Conservation (phyloP, 2,113 vertebrate species). For the Cathartes aura region DNA sequence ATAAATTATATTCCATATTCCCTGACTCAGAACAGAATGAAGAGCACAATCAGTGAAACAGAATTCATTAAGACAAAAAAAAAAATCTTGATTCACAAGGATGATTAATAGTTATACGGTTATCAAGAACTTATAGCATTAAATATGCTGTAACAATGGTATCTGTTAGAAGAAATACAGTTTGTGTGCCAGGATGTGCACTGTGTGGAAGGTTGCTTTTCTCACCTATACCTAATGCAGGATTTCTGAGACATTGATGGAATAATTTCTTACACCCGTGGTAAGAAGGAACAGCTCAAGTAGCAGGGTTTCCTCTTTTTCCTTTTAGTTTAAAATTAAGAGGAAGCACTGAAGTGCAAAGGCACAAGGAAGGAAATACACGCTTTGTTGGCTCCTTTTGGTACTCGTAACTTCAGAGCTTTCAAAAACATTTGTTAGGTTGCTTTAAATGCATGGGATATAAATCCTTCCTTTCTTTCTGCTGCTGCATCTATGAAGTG, state of each 20-base stretch:
- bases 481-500: background rate
- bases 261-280: background rate
- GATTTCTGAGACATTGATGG: background rate
- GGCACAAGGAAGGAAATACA: background rate
- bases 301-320: background rate
- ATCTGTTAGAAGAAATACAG: background rate
- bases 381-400: background rate
- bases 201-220: background rate
- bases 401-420: background rate
- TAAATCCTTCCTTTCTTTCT: background rate
- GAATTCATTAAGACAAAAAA: background rate
- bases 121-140: no score
- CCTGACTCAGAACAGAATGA: background rate
- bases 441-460: background rate
- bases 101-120: background rate
- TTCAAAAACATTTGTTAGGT: background rate
- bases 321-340: background rate
- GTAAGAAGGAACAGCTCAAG: background rate
- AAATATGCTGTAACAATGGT: background rate
- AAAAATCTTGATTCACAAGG: background rate
- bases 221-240: background rate
- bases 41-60: background rate
- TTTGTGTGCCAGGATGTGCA: fast-evolving
- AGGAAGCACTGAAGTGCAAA: background rate
- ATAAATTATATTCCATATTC: no score